phyloP scores from a whole-genome alignment of 1,140 invertebrate genomes.

The Macrocentrus cingulum region DNA sequence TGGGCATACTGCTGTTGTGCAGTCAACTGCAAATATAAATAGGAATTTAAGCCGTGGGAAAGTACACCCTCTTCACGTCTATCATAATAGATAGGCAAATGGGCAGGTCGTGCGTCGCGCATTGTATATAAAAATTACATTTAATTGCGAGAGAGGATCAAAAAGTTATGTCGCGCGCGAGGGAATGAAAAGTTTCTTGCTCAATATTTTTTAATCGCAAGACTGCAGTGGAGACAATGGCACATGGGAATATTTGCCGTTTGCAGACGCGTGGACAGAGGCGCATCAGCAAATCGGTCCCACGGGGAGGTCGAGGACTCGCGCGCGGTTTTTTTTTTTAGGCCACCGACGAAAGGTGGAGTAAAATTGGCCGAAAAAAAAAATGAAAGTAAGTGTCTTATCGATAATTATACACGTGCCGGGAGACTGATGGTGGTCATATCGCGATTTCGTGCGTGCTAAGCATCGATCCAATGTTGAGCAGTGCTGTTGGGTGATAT shows the following conservation, averaged over 20 bases:
- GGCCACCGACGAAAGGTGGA: background rate
- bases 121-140: too few relatives aligned
- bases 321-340: background rate
- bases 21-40: slow-evolving; percentile 62
- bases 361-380: background rate
- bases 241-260: slow-evolving; percentile 54
- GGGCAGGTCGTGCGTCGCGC: too few relatives aligned
- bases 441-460: too few relatives aligned
- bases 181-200: slow-evolving; percentile 23
- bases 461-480: too few relatives aligned
- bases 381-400: background rate
- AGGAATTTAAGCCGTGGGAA: background rate
- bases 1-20: slow-evolving; percentile 78
- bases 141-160: too few relatives aligned
- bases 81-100: too few relatives aligned
- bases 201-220: slow-evolving; percentile 30
- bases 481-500: too few relatives aligned
- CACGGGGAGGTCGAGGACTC: slow-evolving; percentile 27
- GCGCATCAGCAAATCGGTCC: slow-evolving; percentile 17
- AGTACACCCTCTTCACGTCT: too few relatives aligned
- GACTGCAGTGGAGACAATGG: slow-evolving; percentile 44
- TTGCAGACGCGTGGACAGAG: slow-evolving; percentile 34
- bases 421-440: too few relatives aligned
- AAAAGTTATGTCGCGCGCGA: slow-evolving; percentile 12
- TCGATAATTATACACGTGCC: too few relatives aligned